These are phyloP conservation scores for Sardina pilchardus DNA, from an alignment of 2,113 vertebrate genomes.

Conservation along the genomic window DNA sequence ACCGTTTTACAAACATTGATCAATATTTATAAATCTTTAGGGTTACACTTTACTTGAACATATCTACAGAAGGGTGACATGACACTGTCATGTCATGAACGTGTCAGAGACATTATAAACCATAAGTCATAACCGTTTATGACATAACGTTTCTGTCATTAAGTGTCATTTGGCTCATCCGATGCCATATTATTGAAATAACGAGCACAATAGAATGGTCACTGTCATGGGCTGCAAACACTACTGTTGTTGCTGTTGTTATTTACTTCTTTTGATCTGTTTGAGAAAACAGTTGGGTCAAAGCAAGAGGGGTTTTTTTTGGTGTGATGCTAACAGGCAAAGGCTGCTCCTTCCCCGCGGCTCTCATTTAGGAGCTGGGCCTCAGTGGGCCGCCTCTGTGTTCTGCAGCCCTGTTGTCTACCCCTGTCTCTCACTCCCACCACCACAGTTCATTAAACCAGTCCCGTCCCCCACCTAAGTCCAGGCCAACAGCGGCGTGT, in stretches of 20 bases:
- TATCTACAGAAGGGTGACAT: too few species aligned
- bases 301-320: constrained; percentile 23
- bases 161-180: not conserved
- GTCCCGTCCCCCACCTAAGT: constrained; percentile 22
- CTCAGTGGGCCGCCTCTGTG: constrained; percentile 23
- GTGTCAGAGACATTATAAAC: too few species aligned
- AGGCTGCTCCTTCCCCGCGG: constrained; percentile 7
- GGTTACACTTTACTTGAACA: not conserved
- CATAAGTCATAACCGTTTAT: too few species aligned
- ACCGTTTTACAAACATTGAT: not conserved
- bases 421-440: constrained; percentile 25
- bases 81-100: too few species aligned
- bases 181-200: not conserved
- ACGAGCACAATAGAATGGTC: not conserved
- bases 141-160: too few species aligned
- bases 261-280: not conserved
- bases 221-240: not conserved
- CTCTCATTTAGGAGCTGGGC: constrained; percentile 19
- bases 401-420: constrained; percentile 24
- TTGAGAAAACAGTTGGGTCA: constrained; percentile 6
- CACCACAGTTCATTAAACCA: constrained; percentile 44
- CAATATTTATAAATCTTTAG: not conserved
- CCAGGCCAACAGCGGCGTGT: not conserved
- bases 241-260: not conserved
- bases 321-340: constrained; percentile 26